Evolutionary conservation across 2,797 vertebrate genomes (phyloP).

Genomic region (Alauda arvensis): DNA sequence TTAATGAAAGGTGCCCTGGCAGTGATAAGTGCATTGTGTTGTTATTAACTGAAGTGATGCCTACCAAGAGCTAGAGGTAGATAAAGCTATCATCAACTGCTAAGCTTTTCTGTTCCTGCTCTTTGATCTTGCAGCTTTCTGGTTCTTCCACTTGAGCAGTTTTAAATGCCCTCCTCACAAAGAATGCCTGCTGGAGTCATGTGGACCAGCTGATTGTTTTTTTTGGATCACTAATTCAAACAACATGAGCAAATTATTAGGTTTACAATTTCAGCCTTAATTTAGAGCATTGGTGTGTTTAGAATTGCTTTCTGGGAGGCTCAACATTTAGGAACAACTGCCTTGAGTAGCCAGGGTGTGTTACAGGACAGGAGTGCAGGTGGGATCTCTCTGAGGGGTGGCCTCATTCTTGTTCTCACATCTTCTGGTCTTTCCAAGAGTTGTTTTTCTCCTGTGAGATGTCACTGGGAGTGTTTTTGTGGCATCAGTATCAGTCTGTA

Average conservation of each 20-base stretch:
- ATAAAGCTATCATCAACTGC: neutral
- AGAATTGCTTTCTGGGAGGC: neutral
- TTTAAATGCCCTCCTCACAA: neutral
- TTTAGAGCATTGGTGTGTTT: neutral
- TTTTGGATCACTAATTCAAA: neutral
- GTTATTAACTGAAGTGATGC: neutral
- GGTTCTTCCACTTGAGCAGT: neutral
- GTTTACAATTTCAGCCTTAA: neutral
- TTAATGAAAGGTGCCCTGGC: neutral
- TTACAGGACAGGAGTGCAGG: neutral
- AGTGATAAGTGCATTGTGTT: neutral
- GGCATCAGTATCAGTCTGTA: neutral
- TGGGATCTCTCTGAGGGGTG: neutral
- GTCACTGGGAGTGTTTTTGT: neutral
- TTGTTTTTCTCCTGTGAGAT: neutral
- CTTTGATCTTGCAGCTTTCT: constrained; percentile 14
- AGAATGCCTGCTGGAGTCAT: neutral
- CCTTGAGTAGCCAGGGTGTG: neutral
- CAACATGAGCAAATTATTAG: neutral
- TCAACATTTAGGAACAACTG: neutral
- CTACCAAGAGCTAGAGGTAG: neutral
- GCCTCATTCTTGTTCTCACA: neutral
- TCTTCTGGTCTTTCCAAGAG: neutral
- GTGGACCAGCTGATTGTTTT: neutral
- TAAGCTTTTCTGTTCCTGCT: neutral